Evolutionary conservation across 1,140 invertebrate species (phyloP).

Genomic region (Aphelenchoides avenae): DNA sequence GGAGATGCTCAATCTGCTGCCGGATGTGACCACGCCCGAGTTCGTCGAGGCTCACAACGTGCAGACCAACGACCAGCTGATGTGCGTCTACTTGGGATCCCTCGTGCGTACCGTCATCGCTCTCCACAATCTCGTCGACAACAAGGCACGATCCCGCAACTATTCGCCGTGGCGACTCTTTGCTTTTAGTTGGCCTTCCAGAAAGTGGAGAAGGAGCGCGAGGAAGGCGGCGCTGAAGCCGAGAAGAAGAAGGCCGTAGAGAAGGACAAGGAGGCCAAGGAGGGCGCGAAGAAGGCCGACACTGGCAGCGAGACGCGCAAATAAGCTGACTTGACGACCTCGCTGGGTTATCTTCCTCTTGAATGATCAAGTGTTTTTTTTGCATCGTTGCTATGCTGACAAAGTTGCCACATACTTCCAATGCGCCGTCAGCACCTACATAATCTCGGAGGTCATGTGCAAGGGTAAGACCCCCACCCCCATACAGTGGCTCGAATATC

Average conservation of each 20-base stretch:
- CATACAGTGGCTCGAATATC: slow-evolving; percentile 43
- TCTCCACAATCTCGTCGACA: slow-evolving; percentile 97
- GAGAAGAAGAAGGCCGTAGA: slow-evolving; percentile 5
- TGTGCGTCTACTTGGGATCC: slow-evolving; percentile 94
- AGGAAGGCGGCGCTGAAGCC: slow-evolving; percentile 1
- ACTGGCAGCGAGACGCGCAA: slow-evolving; percentile 5
- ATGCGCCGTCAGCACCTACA: slow-evolving; percentile 56
- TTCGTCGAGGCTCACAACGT: slow-evolving; percentile 93
- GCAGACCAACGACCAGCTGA: slow-evolving; percentile 99
- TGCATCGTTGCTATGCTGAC: no score
- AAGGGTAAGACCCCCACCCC: slow-evolving; percentile 55
- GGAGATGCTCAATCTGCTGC: slow-evolving; percentile 96
- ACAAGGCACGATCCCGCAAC: slow-evolving; percentile 67
- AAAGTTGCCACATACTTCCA: slow-evolving; percentile 58
- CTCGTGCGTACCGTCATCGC: slow-evolving; percentile 93
- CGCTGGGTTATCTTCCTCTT: no score
- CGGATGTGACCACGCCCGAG: slow-evolving; percentile 83
- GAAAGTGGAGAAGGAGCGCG: slow-evolving; percentile 8
- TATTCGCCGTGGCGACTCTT: not conserved
- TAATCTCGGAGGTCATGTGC: slow-evolving; percentile 57
- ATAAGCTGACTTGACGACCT: no score
- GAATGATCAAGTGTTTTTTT: no score
- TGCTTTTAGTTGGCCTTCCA: slow-evolving; percentile 9
- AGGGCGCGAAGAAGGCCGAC: not conserved
- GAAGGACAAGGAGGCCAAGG: not conserved